These are phyloP conservation scores for Rhabdophis nuchalis DNA, from an alignment of 2,797 vertebrate species.

Conservation along the genomic window DNA sequence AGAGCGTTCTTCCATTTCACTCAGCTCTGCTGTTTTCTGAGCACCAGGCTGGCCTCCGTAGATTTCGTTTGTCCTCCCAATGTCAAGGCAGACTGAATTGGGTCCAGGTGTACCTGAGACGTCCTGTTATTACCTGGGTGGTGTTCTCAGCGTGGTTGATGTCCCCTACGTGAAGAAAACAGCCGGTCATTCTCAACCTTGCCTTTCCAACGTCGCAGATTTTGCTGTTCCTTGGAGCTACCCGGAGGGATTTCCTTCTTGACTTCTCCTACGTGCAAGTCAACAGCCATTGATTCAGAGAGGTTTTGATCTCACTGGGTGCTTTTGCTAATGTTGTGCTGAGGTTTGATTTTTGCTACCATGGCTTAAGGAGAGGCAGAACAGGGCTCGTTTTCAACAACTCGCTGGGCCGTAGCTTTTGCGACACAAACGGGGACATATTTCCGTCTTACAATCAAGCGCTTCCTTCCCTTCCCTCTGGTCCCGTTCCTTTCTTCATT, in stretches of 20 bases:
- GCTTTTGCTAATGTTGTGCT: accelerated
- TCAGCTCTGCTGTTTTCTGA: not conserved
- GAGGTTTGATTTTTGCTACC: not conserved
- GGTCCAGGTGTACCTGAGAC: not conserved
- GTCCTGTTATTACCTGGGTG: not conserved
- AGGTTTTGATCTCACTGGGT: accelerated
- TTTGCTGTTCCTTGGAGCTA: not conserved
- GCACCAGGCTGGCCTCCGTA: not conserved
- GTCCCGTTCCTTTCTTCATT: not conserved
- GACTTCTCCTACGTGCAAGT: not conserved
- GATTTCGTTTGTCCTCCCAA: not conserved
- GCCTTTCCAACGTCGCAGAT: not conserved
- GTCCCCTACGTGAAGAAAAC: not conserved
- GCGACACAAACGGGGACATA: not conserved
- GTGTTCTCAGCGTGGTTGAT: not conserved
- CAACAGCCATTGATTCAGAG: not conserved
- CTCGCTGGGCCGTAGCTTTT: not conserved
- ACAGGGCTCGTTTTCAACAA: too few relatives aligned
- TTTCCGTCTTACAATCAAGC: not conserved
- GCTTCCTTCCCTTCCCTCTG: not conserved
- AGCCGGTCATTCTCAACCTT: not conserved
- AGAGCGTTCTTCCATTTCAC: not conserved
- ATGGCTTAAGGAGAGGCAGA: not conserved
- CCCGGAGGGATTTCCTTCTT: not conserved
- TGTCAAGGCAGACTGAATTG: not conserved